Percentiles rank a stretch among this genome's conserved stretches.
phyloP scores from a whole-genome alignment of 2,113 vertebrate genomes.

The Callocephalon fimbriatum region DNA sequence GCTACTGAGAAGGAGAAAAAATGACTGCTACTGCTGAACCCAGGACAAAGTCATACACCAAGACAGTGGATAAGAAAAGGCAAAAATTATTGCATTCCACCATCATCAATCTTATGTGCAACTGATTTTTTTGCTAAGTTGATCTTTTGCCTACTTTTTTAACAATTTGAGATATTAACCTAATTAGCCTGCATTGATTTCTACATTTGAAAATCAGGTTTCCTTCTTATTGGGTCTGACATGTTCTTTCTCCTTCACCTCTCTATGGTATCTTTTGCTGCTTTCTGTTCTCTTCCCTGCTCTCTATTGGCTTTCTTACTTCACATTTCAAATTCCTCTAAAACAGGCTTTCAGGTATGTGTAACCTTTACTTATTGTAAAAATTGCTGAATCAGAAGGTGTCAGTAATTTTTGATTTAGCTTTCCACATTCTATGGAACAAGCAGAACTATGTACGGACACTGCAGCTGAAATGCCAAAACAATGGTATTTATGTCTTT shows the following conservation, averaged over 20 bases:
- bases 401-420: slow-evolving; percentile 5
- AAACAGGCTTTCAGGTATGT: neutral
- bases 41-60: neutral
- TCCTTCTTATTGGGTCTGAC: neutral
- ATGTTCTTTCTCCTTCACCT: neutral
- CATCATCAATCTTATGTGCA: neutral
- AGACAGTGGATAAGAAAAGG: neutral
- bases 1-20: no score
- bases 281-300: neutral
- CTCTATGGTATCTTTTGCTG: neutral
- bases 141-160: neutral
- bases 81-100: neutral
- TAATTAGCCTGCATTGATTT: neutral
- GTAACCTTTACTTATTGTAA: neutral
- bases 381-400: slow-evolving; percentile 24
- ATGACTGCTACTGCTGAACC: no score
- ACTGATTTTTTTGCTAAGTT: neutral
- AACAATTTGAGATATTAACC: neutral
- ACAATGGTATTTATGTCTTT: neutral
- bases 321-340: neutral
- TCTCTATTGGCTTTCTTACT: neutral
- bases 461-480: neutral
- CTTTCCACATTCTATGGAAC: neutral
- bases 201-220: neutral
- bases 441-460: neutral